Evolutionary conservation across 2,797 vertebrate genomes (phyloP).

Genomic region (Pseudochirops cupreus): DNA sequence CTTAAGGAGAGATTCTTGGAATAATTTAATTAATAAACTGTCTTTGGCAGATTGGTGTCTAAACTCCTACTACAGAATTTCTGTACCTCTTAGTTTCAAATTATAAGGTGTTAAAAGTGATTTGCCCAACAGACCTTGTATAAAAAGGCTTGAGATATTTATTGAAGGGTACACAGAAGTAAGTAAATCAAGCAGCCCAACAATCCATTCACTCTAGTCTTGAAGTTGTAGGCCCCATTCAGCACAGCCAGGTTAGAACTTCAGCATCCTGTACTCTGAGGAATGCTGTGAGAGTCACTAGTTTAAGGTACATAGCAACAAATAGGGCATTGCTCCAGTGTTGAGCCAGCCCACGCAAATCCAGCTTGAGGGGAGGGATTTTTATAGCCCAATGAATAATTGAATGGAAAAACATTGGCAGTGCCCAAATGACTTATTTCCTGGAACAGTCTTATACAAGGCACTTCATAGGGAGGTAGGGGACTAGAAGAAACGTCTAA

Average conservation of each 20-base stretch:
- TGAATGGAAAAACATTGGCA: background rate
- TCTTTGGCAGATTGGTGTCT: background rate
- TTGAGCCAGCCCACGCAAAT: background rate
- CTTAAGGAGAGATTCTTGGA: background rate
- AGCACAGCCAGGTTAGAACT: background rate
- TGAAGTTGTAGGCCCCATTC: background rate
- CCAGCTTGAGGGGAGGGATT: background rate
- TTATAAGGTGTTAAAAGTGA: background rate
- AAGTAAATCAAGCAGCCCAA: background rate
- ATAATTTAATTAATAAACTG: background rate
- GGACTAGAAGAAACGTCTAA: background rate
- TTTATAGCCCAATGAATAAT: background rate
- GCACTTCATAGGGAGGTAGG: background rate
- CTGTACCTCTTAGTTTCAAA: background rate
- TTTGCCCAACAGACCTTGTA: background rate
- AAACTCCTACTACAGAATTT: background rate
- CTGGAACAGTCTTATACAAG: background rate
- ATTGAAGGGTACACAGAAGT: background rate
- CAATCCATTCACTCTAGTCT: background rate
- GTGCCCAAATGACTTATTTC: background rate
- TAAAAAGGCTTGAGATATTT: background rate
- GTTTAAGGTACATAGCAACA: background rate
- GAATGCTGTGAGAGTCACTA: background rate
- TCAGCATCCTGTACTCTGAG: background rate
- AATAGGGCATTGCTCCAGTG: constrained; percentile 1